Evolutionary conservation across 2,113 vertebrate genomes (phyloP), one percentile per base, ranked within the genome.

Genomic region (Myrmophylax atrothorax): DNA sequence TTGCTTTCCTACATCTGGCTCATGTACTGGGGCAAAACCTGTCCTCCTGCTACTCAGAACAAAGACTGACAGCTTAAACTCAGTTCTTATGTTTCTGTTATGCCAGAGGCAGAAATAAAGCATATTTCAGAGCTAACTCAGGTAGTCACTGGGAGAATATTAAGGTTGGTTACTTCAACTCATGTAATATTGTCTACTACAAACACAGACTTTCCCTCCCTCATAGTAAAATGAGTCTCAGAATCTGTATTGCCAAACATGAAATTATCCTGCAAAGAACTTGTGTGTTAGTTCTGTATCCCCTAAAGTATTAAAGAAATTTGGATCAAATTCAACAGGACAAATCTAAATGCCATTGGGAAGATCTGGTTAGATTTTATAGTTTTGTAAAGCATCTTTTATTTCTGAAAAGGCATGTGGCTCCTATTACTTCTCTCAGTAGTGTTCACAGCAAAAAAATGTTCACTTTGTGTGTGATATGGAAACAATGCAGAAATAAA

Each of bases 401-500:
- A 11, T 81, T 89, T 87, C 31, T 80, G 53, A 55, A 86, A 78
- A 47, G 35, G 13, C 55, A 72, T 26, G 4, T 29, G 25, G 68
- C 56, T 77, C 9, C 49, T 75, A 19, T 75, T 88, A 6, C 25
- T 56, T 60, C 14, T 77, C 62, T 62, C 4, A 19, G 35, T 40
- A 56, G 56, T 42, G 37, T 93, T 96, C 90, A 49, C 31, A 81
- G 68, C 18, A 78, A 89, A 73, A 67, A 81, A 60, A 59, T 8
- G 5, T 90, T 77, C 64, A 16, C 9, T 86, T 84, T 90, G 40
- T 56, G 40, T 56, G 60, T 81, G 37, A 58, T 70, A 49, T 5
- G n/a, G 40, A 87, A 89, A 86, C 66, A 93, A 86, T 23, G 28
- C 72, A 95, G 69, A 89, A 89, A 90, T 79, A 47, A 50, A 86